These are phyloP conservation scores for Notarius lentiginosus DNA, from an alignment of 2,113 vertebrate genomes.

Conservation along the genomic window DNA sequence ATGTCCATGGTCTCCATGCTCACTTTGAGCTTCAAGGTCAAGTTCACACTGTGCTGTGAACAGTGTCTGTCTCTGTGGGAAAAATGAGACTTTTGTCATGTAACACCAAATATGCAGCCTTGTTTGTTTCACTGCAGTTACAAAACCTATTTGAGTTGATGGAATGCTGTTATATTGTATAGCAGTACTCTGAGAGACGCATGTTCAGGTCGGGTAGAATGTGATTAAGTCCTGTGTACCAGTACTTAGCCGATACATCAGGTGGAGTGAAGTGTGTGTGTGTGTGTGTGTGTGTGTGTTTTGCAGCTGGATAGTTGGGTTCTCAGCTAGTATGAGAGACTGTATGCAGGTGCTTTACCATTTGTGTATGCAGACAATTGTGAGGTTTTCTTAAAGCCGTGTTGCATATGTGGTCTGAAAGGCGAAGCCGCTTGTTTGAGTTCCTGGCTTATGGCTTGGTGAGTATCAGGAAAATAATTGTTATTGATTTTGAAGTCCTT, in stretches of 20 bases:
- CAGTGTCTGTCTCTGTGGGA: background rate
- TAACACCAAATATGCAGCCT: background rate
- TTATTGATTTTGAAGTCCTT: background rate
- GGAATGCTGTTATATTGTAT: background rate
- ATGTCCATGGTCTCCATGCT: background rate
- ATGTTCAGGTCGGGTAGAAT: background rate
- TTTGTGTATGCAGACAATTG: background rate
- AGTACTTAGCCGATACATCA: too few species aligned
- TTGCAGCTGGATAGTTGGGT: background rate
- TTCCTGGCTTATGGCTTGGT: conserved; percentile 74
- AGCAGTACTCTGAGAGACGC: background rate
- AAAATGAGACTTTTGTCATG: background rate
- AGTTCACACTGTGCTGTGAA: background rate
- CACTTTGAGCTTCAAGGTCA: conserved; percentile 16
- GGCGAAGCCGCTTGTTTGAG: conserved; percentile 72
- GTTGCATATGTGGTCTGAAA: conserved; percentile 66
- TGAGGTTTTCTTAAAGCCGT: background rate
- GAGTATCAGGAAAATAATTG: conserved; percentile 54
- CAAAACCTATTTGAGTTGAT: background rate
- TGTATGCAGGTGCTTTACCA: background rate
- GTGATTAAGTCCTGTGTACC: background rate
- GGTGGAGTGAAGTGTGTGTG: background rate
- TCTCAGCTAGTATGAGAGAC: background rate
- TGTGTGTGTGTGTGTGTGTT: too few species aligned
- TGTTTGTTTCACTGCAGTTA: background rate